These are phyloP conservation scores for Steinernema khuongi DNA, from an alignment of 1,140 invertebrate genomes.

Conservation along the genomic window DNA sequence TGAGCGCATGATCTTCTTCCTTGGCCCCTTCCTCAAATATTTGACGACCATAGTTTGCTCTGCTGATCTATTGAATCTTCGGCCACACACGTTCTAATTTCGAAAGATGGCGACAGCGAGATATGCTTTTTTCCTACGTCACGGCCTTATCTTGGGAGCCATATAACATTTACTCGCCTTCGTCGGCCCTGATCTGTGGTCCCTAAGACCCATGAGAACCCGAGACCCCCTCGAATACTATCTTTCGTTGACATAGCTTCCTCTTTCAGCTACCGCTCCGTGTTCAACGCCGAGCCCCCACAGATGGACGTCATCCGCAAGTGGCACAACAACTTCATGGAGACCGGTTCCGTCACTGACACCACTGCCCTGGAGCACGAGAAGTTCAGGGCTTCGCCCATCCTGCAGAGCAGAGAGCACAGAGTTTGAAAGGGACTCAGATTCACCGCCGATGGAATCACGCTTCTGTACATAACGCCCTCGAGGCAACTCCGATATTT, in stretches of 20 bases:
- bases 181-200: not conserved
- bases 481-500: not conserved
- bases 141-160: no score
- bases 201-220: not conserved
- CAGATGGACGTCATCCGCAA: conserved; percentile 42
- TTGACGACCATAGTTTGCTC: no score
- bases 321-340: conserved; percentile 41
- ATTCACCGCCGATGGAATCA: not conserved
- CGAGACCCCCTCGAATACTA: not conserved
- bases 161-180: no score
- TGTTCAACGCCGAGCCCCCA: conserved; percentile 46
- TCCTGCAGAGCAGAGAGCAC: not conserved
- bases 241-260: no score
- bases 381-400: not conserved
- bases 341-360: conserved; percentile 28
- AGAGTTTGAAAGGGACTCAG: not conserved
- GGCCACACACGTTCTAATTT: no score
- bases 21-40: no score
- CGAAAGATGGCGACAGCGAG: no score
- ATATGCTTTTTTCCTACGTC: no score
- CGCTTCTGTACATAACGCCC: conserved; percentile 15
- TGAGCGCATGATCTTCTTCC: not conserved
- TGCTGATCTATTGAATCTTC: no score
- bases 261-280: conserved; percentile 40
- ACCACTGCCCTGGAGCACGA: not conserved